Base-by-base conservation (phyloP, 2,797 vertebrate species). In the Ara ararauna region DNA sequence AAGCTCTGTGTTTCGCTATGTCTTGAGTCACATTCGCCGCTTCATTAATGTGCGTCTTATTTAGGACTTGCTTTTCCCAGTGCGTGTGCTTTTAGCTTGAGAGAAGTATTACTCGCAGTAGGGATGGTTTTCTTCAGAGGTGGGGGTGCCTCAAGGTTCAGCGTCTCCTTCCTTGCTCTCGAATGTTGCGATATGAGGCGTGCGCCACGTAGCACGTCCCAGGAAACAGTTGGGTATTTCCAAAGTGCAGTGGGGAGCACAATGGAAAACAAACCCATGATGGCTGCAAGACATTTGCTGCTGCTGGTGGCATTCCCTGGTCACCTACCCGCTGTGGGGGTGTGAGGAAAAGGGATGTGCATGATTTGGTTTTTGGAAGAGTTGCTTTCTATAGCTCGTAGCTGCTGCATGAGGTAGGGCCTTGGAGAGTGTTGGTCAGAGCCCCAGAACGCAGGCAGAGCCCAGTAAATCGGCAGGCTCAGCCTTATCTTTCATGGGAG, bases 241-340 rank as follows among this genome's bases (percentile, higher is more conserved):
- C 45, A 36, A 56, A n/a, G 61, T 3, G 20, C 4, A 15, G 56
- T 70, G 73, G 83, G 78, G 36, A 67, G 9, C 1, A 4, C 10
- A 9, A 7, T 54, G 60, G 40, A 29, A 47, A 19, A 2, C 11
- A 4, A 20, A 2, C 64, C 0, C 0, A 36, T 42, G 36, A 5
- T 24, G 85, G 14, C 60, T 38, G 40, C 1, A 38, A 61, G 84
- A 6, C 1, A 20, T 64, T 58, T 40, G 56, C 11, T 50, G 68
- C 47, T 76, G 32, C 51, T 2, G 21, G 51, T 78, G 86, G 66
- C 56, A 87, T 62, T n/a, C 54, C 90, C 10, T 14, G 5, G 0
- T 45, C 20, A 38, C 0, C 0, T 12, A 2, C 34, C 22, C 0
- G 1, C 62, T 4, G 29, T 0, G 2, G n/a, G 47, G 22, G 29